Conservation (phyloP, 2,113 vertebrate species). For the Tor tambroides region DNA sequence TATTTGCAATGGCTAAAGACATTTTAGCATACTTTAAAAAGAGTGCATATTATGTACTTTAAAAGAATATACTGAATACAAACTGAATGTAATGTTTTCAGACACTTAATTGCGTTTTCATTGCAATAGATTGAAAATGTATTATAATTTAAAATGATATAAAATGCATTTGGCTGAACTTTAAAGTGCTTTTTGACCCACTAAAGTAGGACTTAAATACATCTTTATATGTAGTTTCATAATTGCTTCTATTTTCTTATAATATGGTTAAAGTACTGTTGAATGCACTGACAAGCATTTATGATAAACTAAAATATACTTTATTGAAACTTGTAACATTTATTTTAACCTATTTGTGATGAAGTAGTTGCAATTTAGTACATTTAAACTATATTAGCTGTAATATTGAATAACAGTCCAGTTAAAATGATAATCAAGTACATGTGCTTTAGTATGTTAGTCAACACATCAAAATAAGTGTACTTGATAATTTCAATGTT, state of each 20-base stretch:
- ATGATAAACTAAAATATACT: no score
- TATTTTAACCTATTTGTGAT: not conserved
- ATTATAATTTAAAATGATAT: not conserved
- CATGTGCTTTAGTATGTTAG: not conserved
- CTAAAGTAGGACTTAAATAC: not conserved
- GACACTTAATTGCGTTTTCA: not conserved
- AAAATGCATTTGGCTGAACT: not conserved
- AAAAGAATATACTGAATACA: not conserved
- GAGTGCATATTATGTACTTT: not conserved
- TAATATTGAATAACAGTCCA: not conserved
- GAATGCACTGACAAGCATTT: not conserved
- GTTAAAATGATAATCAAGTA: not conserved
- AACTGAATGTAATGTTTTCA: not conserved
- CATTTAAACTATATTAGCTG: not conserved
- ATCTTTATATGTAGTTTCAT: not conserved
- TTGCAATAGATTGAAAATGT: not conserved
- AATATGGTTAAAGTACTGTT: not conserved
- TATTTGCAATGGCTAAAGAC: not conserved
- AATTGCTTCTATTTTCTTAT: not conserved
- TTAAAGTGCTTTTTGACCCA: not conserved
- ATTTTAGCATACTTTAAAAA: not conserved
- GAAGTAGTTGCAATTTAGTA: not conserved
- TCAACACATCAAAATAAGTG: not conserved
- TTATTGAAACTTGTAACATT: not conserved
- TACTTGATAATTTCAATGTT: not conserved